These are phyloP conservation scores for Coelopa frigida DNA, from an alignment of 1,140 invertebrate species.

Conservation along the genomic window DNA sequence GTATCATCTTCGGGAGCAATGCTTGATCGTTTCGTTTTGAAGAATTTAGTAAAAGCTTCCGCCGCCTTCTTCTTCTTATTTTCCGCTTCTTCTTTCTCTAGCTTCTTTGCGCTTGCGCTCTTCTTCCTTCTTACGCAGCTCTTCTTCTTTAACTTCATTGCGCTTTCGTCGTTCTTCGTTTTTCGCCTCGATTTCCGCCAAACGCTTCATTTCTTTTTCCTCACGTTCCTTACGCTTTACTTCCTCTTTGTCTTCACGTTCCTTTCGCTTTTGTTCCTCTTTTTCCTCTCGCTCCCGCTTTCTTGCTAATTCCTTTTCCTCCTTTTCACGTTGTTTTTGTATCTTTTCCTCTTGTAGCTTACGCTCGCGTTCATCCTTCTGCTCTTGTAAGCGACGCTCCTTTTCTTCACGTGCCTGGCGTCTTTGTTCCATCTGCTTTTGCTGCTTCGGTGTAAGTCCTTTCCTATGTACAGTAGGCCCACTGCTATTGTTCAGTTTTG, in stretches of 20 bases:
- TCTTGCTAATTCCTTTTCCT: conserved; percentile 43
- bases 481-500: neutral
- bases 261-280: conserved; percentile 48
- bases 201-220: conserved; percentile 51
- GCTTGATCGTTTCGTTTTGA: conserved; percentile 54
- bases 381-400: conserved; percentile 34
- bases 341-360: conserved; percentile 32
- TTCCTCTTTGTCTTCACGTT: conserved; percentile 50
- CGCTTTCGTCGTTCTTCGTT: conserved; percentile 55
- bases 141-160: conserved; percentile 52
- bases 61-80: conserved; percentile 62
- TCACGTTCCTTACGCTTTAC: conserved; percentile 36
- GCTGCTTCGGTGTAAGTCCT: conserved; percentile 33
- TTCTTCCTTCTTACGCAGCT: conserved; percentile 50
- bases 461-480: conserved; percentile 15
- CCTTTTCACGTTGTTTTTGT: conserved; percentile 33
- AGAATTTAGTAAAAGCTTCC: conserved; percentile 71
- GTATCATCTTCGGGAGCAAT: conserved; percentile 9
- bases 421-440: conserved; percentile 28
- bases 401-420: conserved; percentile 43
- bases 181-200: conserved; percentile 55
- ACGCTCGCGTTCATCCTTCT: conserved; percentile 23
- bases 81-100: conserved; percentile 55
- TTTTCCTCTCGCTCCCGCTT: conserved; percentile 46
- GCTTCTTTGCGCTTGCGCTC: conserved; percentile 53